Conservation (phyloP, 2,113 vertebrate species). For the Ophthalmolycus amberensis region DNA sequence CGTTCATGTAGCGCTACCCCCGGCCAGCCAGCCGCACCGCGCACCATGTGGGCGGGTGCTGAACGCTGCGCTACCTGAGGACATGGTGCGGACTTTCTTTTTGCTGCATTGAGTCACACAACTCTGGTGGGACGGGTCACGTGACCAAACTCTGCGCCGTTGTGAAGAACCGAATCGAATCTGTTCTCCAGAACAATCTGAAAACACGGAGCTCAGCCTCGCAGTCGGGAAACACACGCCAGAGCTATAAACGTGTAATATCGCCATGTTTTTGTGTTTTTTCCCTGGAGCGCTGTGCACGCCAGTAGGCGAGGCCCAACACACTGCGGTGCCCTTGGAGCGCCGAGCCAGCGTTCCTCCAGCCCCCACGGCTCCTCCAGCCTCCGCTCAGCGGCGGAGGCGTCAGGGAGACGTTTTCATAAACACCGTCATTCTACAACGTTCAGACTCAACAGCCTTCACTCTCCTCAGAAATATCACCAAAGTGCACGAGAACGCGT, state of each 20-base stretch:
- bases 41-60: too few species aligned
- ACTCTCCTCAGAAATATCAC: background rate
- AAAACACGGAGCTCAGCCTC: background rate
- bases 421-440: too few species aligned
- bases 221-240: background rate
- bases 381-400: conserved; percentile 14
- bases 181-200: background rate
- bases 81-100: background rate
- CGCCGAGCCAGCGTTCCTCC: background rate
- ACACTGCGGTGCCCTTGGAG: conserved; percentile 38
- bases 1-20: too few species aligned
- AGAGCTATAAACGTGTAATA: background rate
- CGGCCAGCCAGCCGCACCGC: too few species aligned
- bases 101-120: background rate
- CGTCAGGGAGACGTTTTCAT: background rate
- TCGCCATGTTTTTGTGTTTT: background rate
- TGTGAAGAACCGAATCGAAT: background rate
- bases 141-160: background rate
- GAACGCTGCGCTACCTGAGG: background rate
- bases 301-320: conserved; percentile 17
- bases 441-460: background rate
- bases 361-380: background rate
- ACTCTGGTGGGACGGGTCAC: background rate
- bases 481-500: conserved; percentile 6
- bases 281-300: rapidly evolving